Evolutionary conservation across 2,113 vertebrate genomes (phyloP).

Genomic region (Motacilla tschutschensis): DNA sequence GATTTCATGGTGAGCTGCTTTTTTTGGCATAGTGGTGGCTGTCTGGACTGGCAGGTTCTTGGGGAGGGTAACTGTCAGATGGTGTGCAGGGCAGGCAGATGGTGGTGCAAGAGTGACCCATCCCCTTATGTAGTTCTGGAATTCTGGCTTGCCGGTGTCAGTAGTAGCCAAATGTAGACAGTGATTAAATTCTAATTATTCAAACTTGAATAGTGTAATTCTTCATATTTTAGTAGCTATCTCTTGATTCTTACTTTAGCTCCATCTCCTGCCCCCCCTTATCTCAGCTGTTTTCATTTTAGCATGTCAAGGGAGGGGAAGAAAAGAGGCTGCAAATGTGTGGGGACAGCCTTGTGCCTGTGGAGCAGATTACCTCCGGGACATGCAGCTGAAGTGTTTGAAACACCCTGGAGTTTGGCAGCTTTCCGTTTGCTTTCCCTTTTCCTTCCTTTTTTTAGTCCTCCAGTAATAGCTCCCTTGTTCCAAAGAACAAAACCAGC

Average conservation of each 20-base stretch:
- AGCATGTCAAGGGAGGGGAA: neutral
- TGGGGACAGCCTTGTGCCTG: constrained; percentile 42
- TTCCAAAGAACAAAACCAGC: constrained; percentile 81
- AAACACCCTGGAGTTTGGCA: constrained; percentile 73
- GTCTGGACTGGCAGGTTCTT: neutral
- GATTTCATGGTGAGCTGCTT: neutral
- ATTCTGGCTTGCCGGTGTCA: neutral
- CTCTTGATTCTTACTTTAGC: neutral
- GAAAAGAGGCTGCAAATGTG: constrained; percentile 5
- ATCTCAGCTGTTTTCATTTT: constrained; percentile 13
- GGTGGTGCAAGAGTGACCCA: neutral
- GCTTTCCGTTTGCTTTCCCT: constrained; percentile 81
- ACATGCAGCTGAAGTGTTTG: constrained; percentile 57
- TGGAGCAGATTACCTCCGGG: constrained; percentile 66
- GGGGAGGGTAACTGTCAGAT: neutral
- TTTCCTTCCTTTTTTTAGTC: constrained; percentile 81
- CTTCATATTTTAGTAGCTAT: neutral
- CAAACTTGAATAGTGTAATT: neutral
- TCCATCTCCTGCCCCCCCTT: neutral
- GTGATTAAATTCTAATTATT: neutral
- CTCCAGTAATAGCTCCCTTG: constrained; percentile 84
- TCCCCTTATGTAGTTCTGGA: neutral
- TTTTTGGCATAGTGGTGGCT: neutral
- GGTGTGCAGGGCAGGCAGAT: neutral
- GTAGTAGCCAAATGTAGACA: neutral